These are phyloP conservation scores for Sphinx pinastri DNA, from an alignment of 2,888 invertebrate genomes.

Conservation along the genomic window DNA sequence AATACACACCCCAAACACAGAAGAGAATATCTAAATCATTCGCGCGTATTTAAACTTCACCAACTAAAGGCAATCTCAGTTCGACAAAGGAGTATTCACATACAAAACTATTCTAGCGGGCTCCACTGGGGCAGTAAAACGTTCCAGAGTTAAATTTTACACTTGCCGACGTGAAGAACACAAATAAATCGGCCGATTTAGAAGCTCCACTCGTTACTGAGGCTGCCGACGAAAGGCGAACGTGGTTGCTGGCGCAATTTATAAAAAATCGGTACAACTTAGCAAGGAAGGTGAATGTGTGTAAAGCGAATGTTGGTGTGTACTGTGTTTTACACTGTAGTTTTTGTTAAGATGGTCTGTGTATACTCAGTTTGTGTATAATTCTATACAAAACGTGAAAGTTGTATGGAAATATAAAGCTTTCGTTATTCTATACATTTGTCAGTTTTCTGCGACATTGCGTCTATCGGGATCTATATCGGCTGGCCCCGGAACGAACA, in stretches of 20 bases:
- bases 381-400: no score
- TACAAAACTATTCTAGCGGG: conserved; percentile 53
- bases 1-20: background rate
- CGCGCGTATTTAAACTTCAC: background rate
- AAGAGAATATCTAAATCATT: conserved; percentile 3
- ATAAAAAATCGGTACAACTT: conserved; percentile 1
- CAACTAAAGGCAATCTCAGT: conserved; percentile 33
- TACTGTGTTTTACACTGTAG: no score
- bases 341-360: no score
- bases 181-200: conserved; percentile 68
- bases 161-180: conserved; percentile 55
- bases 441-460: no score
- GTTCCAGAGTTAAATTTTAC: conserved; percentile 61
- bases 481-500: no score
- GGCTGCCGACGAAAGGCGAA: conserved; percentile 41
- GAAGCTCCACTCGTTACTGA: conserved; percentile 46
- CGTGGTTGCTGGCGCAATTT: conserved; percentile 35
- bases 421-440: no score
- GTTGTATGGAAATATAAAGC: no score
- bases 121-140: conserved; percentile 61
- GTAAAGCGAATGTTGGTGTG: no score
- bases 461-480: no score
- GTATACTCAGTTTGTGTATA: no score
- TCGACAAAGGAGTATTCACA: conserved; percentile 44
- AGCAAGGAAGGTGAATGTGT: no score